These are phyloP conservation scores for Ophonus ardosiacus DNA, from an alignment of 2,888 invertebrate species.

Conservation along the genomic window DNA sequence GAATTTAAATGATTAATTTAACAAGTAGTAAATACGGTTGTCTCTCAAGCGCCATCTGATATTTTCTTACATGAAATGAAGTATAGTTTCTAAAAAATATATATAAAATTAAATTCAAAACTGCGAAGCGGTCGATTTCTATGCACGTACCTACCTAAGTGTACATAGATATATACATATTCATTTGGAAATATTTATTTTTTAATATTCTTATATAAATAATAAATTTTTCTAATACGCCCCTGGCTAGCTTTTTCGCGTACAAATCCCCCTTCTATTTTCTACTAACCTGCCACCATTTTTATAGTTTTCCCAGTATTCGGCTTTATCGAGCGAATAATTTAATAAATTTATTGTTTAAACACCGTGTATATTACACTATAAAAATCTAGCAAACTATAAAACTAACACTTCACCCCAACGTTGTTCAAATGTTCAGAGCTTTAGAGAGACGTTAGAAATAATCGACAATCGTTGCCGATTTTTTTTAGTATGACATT, in stretches of 20 bases:
- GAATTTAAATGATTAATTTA: no score
- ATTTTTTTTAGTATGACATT: constrained; percentile 11
- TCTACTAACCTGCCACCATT: constrained; percentile 8
- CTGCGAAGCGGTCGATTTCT: no score
- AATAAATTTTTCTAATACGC: not conserved
- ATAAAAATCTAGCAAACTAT: constrained; percentile 15
- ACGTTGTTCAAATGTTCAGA: constrained; percentile 7
- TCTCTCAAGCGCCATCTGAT: no score
- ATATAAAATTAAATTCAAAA: no score
- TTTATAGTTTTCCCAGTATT: constrained; percentile 38
- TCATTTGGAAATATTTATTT: no score
- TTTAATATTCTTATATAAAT: not conserved
- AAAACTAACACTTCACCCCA: constrained; percentile 3
- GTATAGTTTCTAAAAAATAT: no score
- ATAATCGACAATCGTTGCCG: constrained; percentile 15
- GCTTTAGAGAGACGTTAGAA: constrained; percentile 1
- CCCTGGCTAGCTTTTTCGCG: not conserved
- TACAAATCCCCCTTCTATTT: constrained; percentile 15
- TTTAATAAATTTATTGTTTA: constrained; percentile 42
- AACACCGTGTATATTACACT: constrained; percentile 24
- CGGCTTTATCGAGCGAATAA: constrained; percentile 15
- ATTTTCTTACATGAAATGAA: no score
- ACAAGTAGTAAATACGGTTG: no score
- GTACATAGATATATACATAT: no score
- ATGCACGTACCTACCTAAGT: no score